These are phyloP conservation scores for Colistium nudipinnis DNA, from an alignment of 2,113 vertebrate species.

Conservation along the genomic window DNA sequence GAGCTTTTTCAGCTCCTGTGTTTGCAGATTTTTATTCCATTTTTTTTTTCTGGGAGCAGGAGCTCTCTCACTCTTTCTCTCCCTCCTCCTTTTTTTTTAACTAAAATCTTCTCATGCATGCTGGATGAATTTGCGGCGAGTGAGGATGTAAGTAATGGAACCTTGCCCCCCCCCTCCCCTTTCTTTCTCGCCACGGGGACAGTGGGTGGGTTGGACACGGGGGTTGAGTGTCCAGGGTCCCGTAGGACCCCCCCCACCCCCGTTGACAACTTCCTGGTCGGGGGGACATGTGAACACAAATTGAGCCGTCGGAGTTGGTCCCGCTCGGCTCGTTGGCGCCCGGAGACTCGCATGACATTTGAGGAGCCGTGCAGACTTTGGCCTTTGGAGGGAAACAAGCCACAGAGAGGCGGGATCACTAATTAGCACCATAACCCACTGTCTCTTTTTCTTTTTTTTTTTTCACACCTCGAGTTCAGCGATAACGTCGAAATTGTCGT, in stretches of 20 bases:
- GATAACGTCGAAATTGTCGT: conserved; percentile 59
- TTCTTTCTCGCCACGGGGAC: no score
- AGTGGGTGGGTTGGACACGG: not conserved
- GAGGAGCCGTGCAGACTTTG: conserved; percentile 66
- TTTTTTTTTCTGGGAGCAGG: conserved; percentile 27
- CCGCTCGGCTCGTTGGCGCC: conserved; percentile 69
- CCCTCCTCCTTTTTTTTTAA: no score
- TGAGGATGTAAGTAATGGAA: no score
- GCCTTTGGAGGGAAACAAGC: conserved; percentile 77
- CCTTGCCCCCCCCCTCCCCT: no score
- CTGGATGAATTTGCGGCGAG: no score
- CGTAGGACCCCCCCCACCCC: conserved; percentile 44
- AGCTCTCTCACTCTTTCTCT: conserved; percentile 49
- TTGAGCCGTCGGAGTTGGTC: conserved; percentile 71
- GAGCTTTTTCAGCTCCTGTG: conserved; percentile 10
- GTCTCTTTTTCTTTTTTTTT: conserved; percentile 74
- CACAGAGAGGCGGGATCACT: conserved; percentile 64
- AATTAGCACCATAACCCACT: conserved; percentile 74
- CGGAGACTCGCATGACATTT: conserved; percentile 79
- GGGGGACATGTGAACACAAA: conserved; percentile 69
- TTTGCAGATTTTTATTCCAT: conserved; percentile 38
- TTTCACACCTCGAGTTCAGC: conserved; percentile 63
- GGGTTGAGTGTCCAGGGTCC: conserved; percentile 37
- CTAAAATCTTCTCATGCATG: no score
- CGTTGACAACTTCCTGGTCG: conserved; percentile 62